Conservation (phyloP, 1,140 invertebrate species). For the Neuroterus valhalla region DNA sequence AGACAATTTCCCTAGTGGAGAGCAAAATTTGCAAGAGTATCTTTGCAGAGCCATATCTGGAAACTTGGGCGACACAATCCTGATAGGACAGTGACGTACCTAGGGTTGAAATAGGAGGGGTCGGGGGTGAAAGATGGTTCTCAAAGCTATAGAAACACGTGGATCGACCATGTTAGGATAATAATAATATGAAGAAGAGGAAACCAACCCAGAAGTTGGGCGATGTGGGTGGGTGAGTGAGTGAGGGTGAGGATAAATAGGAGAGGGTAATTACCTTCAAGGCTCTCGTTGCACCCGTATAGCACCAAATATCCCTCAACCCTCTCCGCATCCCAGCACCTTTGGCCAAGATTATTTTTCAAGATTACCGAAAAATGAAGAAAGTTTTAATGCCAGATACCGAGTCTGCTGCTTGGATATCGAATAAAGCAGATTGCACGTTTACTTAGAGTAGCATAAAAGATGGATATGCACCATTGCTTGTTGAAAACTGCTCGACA, state of each 20-base stretch:
- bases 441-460: slow-evolving; percentile 31
- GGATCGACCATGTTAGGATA: slow-evolving; percentile 34
- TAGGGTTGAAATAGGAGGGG: slow-evolving; percentile 19
- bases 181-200: slow-evolving; percentile 45
- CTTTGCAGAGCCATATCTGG: background rate
- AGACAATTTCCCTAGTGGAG: slow-evolving; percentile 19
- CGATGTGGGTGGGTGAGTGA: slow-evolving; percentile 22
- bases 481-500: no score
- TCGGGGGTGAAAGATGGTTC: slow-evolving; percentile 21
- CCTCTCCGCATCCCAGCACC: background rate
- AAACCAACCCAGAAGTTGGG: slow-evolving; percentile 26
- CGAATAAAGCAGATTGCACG: slow-evolving; percentile 18
- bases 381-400: slow-evolving; percentile 50
- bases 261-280: slow-evolving; percentile 39
- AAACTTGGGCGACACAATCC: slow-evolving; percentile 15
- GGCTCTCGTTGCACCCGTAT: background rate
- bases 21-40: slow-evolving; percentile 10
- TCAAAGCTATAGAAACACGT: slow-evolving; percentile 21
- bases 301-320: background rate
- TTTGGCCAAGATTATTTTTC: slow-evolving; percentile 37
- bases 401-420: slow-evolving; percentile 20
- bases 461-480: background rate
- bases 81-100: slow-evolving; percentile 19
- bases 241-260: slow-evolving; percentile 18
- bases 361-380: slow-evolving; percentile 51